Percentiles rank a stretch among this genome's conserved stretches.
phyloP scores from a whole-genome alignment of 2,888 invertebrate species.

The Nemapogon koenigi region DNA sequence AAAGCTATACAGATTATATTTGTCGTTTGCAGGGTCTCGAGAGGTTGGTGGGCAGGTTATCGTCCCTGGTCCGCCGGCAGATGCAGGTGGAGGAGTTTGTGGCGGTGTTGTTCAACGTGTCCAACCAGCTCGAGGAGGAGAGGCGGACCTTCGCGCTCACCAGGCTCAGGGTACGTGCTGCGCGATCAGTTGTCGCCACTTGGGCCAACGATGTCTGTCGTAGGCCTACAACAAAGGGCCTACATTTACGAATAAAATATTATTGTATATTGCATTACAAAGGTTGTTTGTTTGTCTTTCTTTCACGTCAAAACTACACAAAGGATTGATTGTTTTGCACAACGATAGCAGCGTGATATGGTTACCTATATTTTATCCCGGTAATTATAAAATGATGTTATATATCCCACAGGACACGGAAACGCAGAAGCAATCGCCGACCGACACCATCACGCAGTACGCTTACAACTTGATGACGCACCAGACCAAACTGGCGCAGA shows the following conservation, averaged over 20 bases:
- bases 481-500: conserved; percentile 54
- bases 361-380: too few relatives aligned
- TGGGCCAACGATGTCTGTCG: too few relatives aligned
- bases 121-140: conserved; percentile 50
- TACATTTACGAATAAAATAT: too few relatives aligned
- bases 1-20: too few relatives aligned
- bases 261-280: too few relatives aligned
- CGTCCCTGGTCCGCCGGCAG: conserved; percentile 29
- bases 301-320: too few relatives aligned
- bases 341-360: too few relatives aligned
- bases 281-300: too few relatives aligned
- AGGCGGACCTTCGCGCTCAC: conserved; percentile 44
- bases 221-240: too few relatives aligned
- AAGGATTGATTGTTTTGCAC: too few relatives aligned
- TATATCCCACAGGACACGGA: conserved; percentile 44
- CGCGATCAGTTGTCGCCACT: too few relatives aligned
- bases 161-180: conserved; percentile 37
- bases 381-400: too few relatives aligned
- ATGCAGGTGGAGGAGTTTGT: conserved; percentile 57
- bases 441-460: conserved; percentile 58
- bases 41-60: conserved; percentile 42
- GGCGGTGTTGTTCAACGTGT: conserved; percentile 50
- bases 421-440: conserved; percentile 50
- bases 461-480: conserved; percentile 60
- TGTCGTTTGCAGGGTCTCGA: conserved; percentile 50